Percentiles rank a stretch among this genome's conserved stretches.
These are phyloP conservation scores for Pao palembangensis DNA, from an alignment of 2,113 vertebrate species.

Conservation along the genomic window DNA sequence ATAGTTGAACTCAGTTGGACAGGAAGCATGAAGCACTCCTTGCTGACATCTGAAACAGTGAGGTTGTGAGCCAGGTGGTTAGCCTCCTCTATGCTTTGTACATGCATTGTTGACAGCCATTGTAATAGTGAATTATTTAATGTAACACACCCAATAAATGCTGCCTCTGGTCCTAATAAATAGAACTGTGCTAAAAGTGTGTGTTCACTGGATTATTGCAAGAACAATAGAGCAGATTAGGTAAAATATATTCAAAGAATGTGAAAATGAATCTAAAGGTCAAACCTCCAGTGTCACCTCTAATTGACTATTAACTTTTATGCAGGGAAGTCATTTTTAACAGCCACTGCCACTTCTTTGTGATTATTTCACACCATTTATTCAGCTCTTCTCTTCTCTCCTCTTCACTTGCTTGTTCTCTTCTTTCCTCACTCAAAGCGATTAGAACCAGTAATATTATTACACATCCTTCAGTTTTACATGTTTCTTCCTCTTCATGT, in stretches of 20 bases:
- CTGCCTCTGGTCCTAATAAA: no score
- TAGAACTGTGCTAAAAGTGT: not conserved
- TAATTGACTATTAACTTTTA: conserved; percentile 44
- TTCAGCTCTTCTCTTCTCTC: not conserved
- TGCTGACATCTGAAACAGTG: no score
- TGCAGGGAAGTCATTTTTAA: conserved; percentile 22
- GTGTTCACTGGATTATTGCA: not conserved
- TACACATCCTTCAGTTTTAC: conserved; percentile 8
- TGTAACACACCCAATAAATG: not conserved
- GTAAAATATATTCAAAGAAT: not conserved
- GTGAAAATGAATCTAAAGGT: not conserved
- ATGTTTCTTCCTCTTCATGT: conserved; percentile 27
- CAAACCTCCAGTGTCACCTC: conserved; percentile 1
- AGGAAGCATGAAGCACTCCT: no score
- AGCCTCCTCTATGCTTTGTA: no score
- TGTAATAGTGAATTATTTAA: not conserved
- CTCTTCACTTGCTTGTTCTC: not conserved
- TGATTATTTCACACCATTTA: no score
- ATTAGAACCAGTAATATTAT: not conserved
- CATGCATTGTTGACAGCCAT: not conserved
- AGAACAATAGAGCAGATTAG: not conserved
- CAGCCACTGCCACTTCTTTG: not conserved
- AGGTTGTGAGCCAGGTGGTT: no score
- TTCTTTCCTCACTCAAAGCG: not conserved
- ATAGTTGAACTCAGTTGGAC: no score